Percentiles rank a stretch among this genome's conserved stretches.
Conservation (phyloP, 1,140 invertebrate genomes). For the Drosophila prosaltans region DNA sequence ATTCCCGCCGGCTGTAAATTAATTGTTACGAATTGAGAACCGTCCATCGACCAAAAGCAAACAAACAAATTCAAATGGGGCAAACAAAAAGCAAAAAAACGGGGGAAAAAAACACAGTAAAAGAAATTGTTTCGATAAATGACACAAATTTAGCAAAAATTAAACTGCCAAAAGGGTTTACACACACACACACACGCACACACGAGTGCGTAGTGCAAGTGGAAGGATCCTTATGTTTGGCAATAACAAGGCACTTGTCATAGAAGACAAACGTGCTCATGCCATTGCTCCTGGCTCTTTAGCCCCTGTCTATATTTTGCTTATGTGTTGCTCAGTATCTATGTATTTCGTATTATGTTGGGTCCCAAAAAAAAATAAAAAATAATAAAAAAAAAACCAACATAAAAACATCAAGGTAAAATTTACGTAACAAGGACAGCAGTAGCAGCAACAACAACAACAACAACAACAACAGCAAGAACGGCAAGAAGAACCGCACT, state of each 20-base stretch:
- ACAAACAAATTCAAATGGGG: slow-evolving; percentile 24
- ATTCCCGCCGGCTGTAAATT: slow-evolving; percentile 42
- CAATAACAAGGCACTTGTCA: slow-evolving; percentile 47
- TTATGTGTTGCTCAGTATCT: neutral
- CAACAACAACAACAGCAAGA: slow-evolving; percentile 35
- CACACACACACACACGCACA: slow-evolving; percentile 25
- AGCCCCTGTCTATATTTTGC: slow-evolving; percentile 2
- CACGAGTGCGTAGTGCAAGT: slow-evolving; percentile 6
- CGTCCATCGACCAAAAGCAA: slow-evolving; percentile 17
- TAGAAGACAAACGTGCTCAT: slow-evolving; percentile 6
- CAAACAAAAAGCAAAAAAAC: slow-evolving; percentile 20
- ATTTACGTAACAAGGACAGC: slow-evolving; percentile 55
- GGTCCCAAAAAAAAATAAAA: slow-evolving; percentile 5
- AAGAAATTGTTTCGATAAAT: slow-evolving; percentile 63
- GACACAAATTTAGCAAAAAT: slow-evolving; percentile 74
- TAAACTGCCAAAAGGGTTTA: slow-evolving; percentile 51
- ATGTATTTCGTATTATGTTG: slow-evolving; percentile 1
- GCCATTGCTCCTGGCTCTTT: neutral
- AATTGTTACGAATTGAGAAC: slow-evolving; percentile 59
- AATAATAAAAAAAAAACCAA: slow-evolving; percentile 16
- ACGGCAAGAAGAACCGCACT: slow-evolving; percentile 68
- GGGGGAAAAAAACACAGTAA: slow-evolving; percentile 3
- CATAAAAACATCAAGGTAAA: slow-evolving; percentile 55
- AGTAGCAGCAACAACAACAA: slow-evolving; percentile 43
- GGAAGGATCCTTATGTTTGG: slow-evolving; percentile 36